Base-by-base conservation (phyloP, 2,888 invertebrate genomes). In the Lacanobia oleracea region DNA sequence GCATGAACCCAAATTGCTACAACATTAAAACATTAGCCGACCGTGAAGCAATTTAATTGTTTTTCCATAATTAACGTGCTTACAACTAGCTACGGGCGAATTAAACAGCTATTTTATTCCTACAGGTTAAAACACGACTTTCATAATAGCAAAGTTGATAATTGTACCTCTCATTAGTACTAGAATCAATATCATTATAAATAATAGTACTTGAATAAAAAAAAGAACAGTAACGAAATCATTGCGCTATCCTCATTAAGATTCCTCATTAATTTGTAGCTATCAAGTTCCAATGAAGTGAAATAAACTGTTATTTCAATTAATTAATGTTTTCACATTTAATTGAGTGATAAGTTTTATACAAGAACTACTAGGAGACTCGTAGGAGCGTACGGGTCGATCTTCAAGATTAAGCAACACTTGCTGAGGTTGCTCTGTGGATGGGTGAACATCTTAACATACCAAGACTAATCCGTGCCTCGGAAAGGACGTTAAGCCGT, bases 301-400 rank as follows among this genome's bases (percentile, higher is more conserved):
- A 37, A 48, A 66, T 40, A 43, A 40, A 23, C 16, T 48, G 45
- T 23, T 45, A 51, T 23, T 3, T 12, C 7, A 23, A 61, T 45
- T 61, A 23, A 43, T 33, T 66, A 45, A 23, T 43, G 16, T 57
- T 57, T 51, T 21, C 5, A 23, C 10, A 48, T 33, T 65, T 59
- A 69, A 77, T 78, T 63, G 64, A 71, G 57, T 51, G 43, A 53
- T 59, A 62, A 45, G 56, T 51, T 59, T 63, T 53, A 60, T n/a
- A 50, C 40, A 51, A 37, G 74, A 82, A 75, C 66, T 77, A 72
- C 67, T 64, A 64, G 75, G 72, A 73, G 71, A 61, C 60, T 59
- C 68, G 61, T 9, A 75, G 2, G 27, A 27, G 27, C 27, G n/a
- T n/a, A n/a, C n/a, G n/a, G n/a, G n/a, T n/a, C n/a, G n/a, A n/a